Percentiles rank a stretch among this genome's conserved stretches.
These are phyloP conservation scores for Dysdera silvatica DNA, from an alignment of 1,140 invertebrate genomes.

Conservation along the genomic window DNA sequence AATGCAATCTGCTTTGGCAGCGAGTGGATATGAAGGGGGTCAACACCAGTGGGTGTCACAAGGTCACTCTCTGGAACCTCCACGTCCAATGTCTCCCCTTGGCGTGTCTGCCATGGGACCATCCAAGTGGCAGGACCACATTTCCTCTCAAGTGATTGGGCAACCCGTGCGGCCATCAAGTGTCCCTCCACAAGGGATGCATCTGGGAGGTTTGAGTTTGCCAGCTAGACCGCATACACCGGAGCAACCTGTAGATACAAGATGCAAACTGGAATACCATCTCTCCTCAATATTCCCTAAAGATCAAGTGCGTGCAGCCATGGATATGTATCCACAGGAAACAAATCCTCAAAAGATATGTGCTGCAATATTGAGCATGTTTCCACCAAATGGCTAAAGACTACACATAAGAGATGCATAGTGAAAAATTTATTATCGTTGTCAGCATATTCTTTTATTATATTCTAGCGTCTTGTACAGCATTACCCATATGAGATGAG, in stretches of 20 bases:
- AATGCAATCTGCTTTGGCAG: background rate
- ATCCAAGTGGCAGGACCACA: constrained; percentile 12
- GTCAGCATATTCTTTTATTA: background rate
- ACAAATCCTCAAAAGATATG: constrained; percentile 80
- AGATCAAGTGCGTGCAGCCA: constrained; percentile 71
- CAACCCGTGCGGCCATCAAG: constrained; percentile 33
- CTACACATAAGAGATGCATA: constrained; percentile 14
- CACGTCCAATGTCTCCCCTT: constrained; percentile 12
- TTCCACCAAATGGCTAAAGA: too few species aligned
- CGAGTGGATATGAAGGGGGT: background rate
- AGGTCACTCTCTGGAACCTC: constrained; percentile 19
- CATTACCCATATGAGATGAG: too few species aligned
- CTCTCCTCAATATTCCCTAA: constrained; percentile 78
- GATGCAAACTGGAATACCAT: constrained; percentile 58
- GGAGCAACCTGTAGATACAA: constrained; percentile 29
- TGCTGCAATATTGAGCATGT: constrained; percentile 56
- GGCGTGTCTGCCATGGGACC: constrained; percentile 8
- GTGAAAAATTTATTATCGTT: background rate
- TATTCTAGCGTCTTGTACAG: background rate
- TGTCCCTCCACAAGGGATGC: constrained; percentile 31
- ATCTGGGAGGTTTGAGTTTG: constrained; percentile 21
- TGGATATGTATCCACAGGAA: constrained; percentile 76
- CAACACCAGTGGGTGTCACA: constrained; percentile 14
- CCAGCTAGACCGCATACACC: constrained; percentile 34
- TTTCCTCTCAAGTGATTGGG: constrained; percentile 18